A percentile compares a stretch with the other conserved stretches of the same genome.
Conservation (phyloP, 1,140 invertebrate genomes). For the Metopolophium dirhodum region DNA sequence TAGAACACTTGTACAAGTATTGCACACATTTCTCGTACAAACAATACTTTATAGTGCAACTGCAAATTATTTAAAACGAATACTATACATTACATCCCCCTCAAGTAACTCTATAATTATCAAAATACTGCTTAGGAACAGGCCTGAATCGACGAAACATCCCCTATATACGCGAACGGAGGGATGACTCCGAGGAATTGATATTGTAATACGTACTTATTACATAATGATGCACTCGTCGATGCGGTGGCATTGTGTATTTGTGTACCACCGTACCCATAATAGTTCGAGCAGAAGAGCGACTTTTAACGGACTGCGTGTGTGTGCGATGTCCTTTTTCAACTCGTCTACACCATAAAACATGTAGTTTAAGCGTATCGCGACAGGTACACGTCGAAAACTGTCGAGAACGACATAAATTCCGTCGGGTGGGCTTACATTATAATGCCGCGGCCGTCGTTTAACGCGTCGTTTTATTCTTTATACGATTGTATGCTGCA, state of each 20-base stretch:
- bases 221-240: too few relatives aligned
- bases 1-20: neutral
- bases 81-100: neutral
- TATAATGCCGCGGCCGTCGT: neutral
- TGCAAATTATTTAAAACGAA: neutral
- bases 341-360: neutral
- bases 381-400: neutral
- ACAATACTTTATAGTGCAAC: neutral
- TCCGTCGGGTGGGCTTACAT: neutral
- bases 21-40: neutral
- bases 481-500: neutral
- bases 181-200: too few relatives aligned
- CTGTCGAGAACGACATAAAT: constrained; percentile 3
- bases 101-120: too few relatives aligned
- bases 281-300: neutral
- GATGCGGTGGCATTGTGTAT: neutral
- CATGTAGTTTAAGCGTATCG: neutral
- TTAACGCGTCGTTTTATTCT: neutral
- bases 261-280: too few relatives aligned
- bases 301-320: neutral
- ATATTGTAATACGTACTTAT: too few relatives aligned
- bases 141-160: neutral
- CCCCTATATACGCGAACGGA: neutral
- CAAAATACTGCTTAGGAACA: neutral
- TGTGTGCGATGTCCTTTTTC: neutral